These are phyloP conservation scores for Tanytarsus gracilentus DNA, from an alignment of 2,888 invertebrate genomes.

Conservation along the genomic window DNA sequence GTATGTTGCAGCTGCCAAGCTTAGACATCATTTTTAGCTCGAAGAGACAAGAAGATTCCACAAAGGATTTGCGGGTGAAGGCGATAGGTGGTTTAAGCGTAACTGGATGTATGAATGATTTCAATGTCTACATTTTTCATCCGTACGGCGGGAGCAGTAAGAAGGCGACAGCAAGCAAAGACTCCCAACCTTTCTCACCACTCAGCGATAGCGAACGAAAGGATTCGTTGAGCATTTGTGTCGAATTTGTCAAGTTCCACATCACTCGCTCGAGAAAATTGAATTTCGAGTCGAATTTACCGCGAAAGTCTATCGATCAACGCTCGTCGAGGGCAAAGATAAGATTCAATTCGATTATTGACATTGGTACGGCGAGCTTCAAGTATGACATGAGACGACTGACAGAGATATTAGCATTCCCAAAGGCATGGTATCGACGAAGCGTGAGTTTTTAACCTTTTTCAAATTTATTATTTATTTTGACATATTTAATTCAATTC, in stretches of 20 bases:
- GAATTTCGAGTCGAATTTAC: slow-evolving; percentile 54
- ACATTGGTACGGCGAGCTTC: slow-evolving; percentile 92
- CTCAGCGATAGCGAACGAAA: slow-evolving; percentile 82
- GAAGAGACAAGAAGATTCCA: slow-evolving; percentile 65
- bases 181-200: slow-evolving; percentile 73
- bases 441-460: too few species aligned
- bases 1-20: slow-evolving; percentile 91
- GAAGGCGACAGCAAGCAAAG: slow-evolving; percentile 62
- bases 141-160: slow-evolving; percentile 78
- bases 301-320: slow-evolving; percentile 44
- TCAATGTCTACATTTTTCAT: slow-evolving; percentile 96
- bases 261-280: slow-evolving; percentile 83
- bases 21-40: slow-evolving; percentile 95
- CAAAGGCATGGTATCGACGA: slow-evolving; percentile 96
- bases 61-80: slow-evolving; percentile 32
- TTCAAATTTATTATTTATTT: too few species aligned
- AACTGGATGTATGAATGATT: slow-evolving; percentile 92
- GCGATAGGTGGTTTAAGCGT: slow-evolving; percentile 56
- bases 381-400: slow-evolving; percentile 97
- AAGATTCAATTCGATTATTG: slow-evolving; percentile 86
- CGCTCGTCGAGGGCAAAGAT: slow-evolving; percentile 69
- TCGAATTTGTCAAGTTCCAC: slow-evolving; percentile 95
- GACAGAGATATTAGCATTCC: slow-evolving; percentile 94
- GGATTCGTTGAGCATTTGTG: slow-evolving; percentile 91
- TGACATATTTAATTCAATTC: too few species aligned